These are phyloP conservation scores for Passer domesticus DNA, from an alignment of 2,113 vertebrate genomes.

Conservation along the genomic window DNA sequence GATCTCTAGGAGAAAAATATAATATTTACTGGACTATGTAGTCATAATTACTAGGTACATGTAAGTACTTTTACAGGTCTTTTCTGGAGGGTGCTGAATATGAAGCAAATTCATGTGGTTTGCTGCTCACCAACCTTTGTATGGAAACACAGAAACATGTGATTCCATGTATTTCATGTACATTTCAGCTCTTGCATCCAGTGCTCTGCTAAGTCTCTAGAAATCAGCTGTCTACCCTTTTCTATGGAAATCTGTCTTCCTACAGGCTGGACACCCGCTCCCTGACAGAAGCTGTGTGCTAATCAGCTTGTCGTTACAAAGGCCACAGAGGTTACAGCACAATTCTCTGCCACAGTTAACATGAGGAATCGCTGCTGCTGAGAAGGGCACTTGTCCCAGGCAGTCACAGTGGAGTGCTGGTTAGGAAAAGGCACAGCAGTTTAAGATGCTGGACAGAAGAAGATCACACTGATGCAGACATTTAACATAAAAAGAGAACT, in stretches of 20 bases:
- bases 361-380: accelerated
- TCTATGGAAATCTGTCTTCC: not conserved
- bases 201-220: not conserved
- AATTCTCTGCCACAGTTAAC: not conserved
- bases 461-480: not conserved
- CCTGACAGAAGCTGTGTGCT: not conserved
- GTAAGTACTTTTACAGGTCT: not conserved
- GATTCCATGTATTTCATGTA: not conserved
- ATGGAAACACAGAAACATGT: not conserved
- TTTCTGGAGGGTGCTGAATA: not conserved
- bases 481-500: not conserved
- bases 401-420: not conserved
- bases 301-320: not conserved
- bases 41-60: not conserved
- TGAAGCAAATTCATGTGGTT: not conserved
- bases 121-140: not conserved
- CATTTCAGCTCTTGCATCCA: not conserved
- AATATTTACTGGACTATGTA: not conserved
- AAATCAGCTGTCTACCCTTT: not conserved
- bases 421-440: not conserved
- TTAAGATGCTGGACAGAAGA: not conserved
- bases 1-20: not conserved
- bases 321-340: not conserved
- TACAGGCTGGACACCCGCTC: not conserved
- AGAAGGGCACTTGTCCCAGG: not conserved